Evolutionary conservation across 2,888 invertebrate species (phyloP).

Genomic region (Acronicta psi): DNA sequence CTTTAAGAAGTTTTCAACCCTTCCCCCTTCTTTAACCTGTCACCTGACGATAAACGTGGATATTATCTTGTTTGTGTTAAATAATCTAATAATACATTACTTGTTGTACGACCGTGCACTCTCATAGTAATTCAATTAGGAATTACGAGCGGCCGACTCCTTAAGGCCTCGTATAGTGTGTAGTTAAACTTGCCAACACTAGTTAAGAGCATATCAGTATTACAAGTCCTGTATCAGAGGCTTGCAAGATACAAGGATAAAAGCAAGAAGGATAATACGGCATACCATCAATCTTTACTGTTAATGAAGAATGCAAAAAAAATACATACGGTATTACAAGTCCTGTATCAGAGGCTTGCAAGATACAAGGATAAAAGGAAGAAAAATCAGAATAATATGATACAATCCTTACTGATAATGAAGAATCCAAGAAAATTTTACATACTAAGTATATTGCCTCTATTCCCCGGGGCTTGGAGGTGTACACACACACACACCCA

Average conservation of each 20-base stretch:
- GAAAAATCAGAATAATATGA: constrained; percentile 4
- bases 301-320: constrained; percentile 30
- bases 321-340: constrained; percentile 30
- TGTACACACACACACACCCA: too few species aligned
- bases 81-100: constrained; percentile 33
- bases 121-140: constrained; percentile 47
- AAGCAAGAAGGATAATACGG: constrained; percentile 4
- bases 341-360: constrained; percentile 19
- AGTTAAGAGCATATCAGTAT: constrained; percentile 30
- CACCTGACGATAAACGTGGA: neutral
- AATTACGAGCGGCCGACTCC: constrained; percentile 37
- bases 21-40: too few species aligned
- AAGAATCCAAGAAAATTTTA: constrained; percentile 22
- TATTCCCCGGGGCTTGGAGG: too few species aligned
- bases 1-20: too few species aligned
- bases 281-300: constrained; percentile 15
- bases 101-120: constrained; percentile 13
- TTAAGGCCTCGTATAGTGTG: constrained; percentile 15
- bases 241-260: constrained; percentile 13
- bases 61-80: constrained; percentile 12
- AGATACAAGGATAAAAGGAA: constrained; percentile 10
- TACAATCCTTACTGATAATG: constrained; percentile 25
- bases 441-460: too few species aligned
- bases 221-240: constrained; percentile 25
- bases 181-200: constrained; percentile 38